These are phyloP conservation scores for Hippocampus kuda DNA, from an alignment of 2,797 vertebrate species.

Conservation along the genomic window DNA sequence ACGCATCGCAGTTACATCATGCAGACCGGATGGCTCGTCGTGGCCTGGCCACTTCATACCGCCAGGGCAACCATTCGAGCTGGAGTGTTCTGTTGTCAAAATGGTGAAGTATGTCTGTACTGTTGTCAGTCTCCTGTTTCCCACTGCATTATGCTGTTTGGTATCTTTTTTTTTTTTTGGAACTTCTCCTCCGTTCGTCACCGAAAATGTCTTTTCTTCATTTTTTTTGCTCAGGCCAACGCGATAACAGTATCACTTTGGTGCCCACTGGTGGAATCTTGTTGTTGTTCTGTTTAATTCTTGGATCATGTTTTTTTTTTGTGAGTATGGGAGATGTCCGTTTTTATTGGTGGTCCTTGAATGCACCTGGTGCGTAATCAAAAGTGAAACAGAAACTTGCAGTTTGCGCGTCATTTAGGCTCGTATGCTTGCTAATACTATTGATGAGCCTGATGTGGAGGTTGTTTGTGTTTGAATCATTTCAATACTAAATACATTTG, in stretches of 20 bases:
- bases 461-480: background rate
- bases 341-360: too few relatives aligned
- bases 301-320: background rate
- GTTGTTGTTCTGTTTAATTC: background rate
- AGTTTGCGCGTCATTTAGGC: too few relatives aligned
- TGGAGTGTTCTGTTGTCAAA: background rate
- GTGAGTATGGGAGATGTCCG: too few relatives aligned
- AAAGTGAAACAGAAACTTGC: too few relatives aligned
- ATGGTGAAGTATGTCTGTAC: background rate
- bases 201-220: too few relatives aligned
- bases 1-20: background rate
- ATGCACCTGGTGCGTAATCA: too few relatives aligned
- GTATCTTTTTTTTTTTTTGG: background rate
- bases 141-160: background rate
- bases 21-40: background rate
- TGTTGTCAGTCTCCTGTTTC: background rate
- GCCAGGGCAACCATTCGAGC: background rate
- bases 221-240: too few relatives aligned
- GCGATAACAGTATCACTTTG: too few relatives aligned
- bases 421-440: too few relatives aligned
- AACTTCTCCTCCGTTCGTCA: too few relatives aligned
- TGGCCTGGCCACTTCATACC: background rate
- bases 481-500: background rate
- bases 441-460: background rate
- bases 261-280: too few relatives aligned